phyloP scores from a whole-genome alignment of 2,888 invertebrate species.

The Sinopyrophorus schimmeli region DNA sequence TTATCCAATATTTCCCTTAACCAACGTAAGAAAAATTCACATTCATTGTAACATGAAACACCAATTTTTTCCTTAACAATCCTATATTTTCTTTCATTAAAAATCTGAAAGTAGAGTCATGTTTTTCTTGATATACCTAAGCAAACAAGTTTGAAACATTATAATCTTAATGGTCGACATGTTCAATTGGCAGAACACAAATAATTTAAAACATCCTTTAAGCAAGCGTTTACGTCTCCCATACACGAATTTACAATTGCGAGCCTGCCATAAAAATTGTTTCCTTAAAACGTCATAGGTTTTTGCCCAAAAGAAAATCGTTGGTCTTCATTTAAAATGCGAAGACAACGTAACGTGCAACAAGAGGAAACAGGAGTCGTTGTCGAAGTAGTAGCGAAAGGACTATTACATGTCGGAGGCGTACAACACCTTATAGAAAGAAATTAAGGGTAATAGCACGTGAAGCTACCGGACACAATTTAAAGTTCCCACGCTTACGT shows the following conservation, averaged over 20 bases:
- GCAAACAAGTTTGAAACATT: no score
- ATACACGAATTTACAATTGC: slow-evolving; percentile 15
- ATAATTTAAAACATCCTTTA: slow-evolving; percentile 20
- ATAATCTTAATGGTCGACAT: slow-evolving; percentile 15
- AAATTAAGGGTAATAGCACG: slow-evolving; percentile 38
- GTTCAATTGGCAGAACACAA: slow-evolving; percentile 21
- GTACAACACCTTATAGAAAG: slow-evolving; percentile 18
- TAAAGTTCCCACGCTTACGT: slow-evolving; percentile 42
- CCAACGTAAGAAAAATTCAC: not conserved
- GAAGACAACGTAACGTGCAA: slow-evolving; percentile 3
- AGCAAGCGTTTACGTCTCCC: slow-evolving; percentile 18
- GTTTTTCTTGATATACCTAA: no score
- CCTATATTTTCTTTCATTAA: no score
- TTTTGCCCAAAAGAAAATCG: no score
- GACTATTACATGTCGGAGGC: slow-evolving; percentile 17
- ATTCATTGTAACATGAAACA: no score
- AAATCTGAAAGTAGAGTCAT: no score
- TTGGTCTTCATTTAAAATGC: slow-evolving; percentile 15
- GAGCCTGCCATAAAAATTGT: slow-evolving; percentile 6
- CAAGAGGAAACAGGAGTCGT: slow-evolving; percentile 11
- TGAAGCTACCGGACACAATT: slow-evolving; percentile 39
- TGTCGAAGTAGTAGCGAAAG: not conserved
- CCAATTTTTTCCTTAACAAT: no score
- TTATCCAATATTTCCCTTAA: slow-evolving; percentile 1
- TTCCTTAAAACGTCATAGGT: no score